Percentiles rank a stretch among this genome's conserved stretches.
phyloP scores from a whole-genome alignment of 1,140 invertebrate species.

The Whitmania pigra region DNA sequence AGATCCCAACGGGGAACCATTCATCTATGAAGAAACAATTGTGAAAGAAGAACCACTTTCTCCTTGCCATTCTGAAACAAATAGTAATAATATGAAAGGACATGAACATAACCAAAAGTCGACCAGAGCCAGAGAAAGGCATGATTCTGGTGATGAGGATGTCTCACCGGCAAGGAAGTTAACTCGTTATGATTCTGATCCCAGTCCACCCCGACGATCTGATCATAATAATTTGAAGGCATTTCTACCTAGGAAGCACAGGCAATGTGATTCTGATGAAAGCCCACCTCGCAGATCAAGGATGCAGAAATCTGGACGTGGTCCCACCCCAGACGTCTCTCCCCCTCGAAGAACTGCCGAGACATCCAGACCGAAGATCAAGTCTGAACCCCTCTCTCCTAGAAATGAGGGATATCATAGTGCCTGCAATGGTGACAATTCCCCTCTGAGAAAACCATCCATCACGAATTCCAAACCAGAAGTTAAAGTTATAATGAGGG shows the following conservation, averaged over 20 bases:
- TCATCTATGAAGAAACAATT: background rate
- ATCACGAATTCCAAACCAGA: slow-evolving; percentile 29
- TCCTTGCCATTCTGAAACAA: background rate
- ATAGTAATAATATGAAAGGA: background rate
- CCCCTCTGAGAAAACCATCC: slow-evolving; percentile 18
- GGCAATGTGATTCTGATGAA: slow-evolving; percentile 14
- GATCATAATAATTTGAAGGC: no score
- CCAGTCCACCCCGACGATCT: no score
- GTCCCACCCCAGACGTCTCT: slow-evolving; percentile 23
- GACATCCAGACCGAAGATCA: slow-evolving; percentile 3
- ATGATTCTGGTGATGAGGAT: no score
- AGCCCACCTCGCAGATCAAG: slow-evolving; percentile 19
- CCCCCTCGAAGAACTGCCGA: slow-evolving; percentile 20
- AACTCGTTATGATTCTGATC: no score
- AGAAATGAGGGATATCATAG: no score
- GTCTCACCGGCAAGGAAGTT: no score
- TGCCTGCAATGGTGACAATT: slow-evolving; percentile 16
- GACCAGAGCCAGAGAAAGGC: no score
- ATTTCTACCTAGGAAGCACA: no score
- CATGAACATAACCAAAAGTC: background rate
- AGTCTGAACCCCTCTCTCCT: no score
- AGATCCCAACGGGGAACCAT: background rate
- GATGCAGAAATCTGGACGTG: background rate
- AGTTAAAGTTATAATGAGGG: slow-evolving; percentile 50
- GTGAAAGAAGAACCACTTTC: slow-evolving; percentile 7